Percentiles rank a stretch among this genome's conserved stretches.
phyloP scores from a whole-genome alignment of 2,888 invertebrate genomes.

The Julus scanicus region DNA sequence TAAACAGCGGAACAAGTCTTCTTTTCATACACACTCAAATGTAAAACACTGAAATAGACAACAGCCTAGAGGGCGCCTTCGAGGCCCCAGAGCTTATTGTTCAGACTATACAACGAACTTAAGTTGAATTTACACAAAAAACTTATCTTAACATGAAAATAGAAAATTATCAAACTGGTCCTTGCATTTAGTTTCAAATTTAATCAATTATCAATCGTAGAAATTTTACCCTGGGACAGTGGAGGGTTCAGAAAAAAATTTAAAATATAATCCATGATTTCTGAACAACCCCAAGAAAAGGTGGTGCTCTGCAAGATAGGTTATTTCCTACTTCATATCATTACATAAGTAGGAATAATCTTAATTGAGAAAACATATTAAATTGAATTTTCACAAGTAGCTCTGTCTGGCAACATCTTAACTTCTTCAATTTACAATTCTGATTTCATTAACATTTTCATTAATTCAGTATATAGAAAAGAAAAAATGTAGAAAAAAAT shows the following conservation, averaged over 20 bases:
- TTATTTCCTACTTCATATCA: too few species aligned
- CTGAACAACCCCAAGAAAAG: too few species aligned
- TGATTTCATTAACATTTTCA: constrained; percentile 21
- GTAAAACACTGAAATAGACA: neutral
- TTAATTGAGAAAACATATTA: constrained; percentile 4
- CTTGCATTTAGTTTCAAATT: too few species aligned
- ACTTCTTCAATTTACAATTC: constrained; percentile 15
- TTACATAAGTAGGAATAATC: neutral
- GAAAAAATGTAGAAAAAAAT: neutral
- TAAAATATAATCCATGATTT: too few species aligned
- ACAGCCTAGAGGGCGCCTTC: neutral
- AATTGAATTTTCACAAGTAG: constrained; percentile 27
- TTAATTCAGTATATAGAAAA: neutral
- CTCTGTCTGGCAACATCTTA: neutral
- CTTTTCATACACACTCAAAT: neutral
- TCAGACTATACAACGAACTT: too few species aligned
- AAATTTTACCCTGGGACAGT: too few species aligned
- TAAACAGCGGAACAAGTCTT: constrained; percentile 36
- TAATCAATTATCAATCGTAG: too few species aligned
- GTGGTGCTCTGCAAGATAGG: too few species aligned
- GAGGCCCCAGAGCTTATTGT: neutral
- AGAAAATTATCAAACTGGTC: too few species aligned
- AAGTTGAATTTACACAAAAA: too few species aligned
- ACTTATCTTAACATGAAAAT: too few species aligned
- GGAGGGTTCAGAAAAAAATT: too few species aligned